These are phyloP conservation scores for Cybosia mesomella DNA, from an alignment of 2,888 invertebrate species.

Conservation along the genomic window DNA sequence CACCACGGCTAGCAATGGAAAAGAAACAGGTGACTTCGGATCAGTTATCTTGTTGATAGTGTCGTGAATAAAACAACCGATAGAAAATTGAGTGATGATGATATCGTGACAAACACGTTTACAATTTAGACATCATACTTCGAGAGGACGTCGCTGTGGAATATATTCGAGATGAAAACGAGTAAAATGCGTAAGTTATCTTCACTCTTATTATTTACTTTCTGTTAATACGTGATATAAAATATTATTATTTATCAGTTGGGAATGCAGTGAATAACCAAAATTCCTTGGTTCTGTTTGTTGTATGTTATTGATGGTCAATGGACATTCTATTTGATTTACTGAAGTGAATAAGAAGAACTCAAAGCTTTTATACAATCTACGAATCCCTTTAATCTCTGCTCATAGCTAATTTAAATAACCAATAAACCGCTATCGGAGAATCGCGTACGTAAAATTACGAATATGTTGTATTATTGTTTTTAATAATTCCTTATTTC, in stretches of 20 bases:
- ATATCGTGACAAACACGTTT: constrained; percentile 29
- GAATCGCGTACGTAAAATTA: too few relatives aligned
- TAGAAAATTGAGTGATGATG: constrained; percentile 40
- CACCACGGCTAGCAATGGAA: constrained; percentile 25
- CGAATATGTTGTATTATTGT: too few relatives aligned
- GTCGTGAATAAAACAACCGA: constrained; percentile 40
- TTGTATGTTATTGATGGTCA: neutral
- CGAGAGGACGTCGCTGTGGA: constrained; percentile 22
- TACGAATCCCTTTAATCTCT: too few relatives aligned
- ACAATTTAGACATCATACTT: constrained; percentile 26
- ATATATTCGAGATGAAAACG: constrained; percentile 34
- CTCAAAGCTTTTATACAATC: too few relatives aligned
- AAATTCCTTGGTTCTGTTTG: neutral
- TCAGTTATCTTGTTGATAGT: constrained; percentile 51
- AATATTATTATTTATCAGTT: neutral
- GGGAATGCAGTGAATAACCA: neutral
- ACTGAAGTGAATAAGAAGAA: neutral
- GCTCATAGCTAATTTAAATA: too few relatives aligned
- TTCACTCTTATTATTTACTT: neutral
- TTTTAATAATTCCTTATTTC: too few relatives aligned
- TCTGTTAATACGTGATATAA: neutral
- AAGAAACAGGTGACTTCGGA: constrained; percentile 27
- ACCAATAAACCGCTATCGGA: too few relatives aligned
- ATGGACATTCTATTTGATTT: neutral
- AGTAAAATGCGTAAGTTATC: constrained; percentile 43